phyloP scores from a whole-genome alignment of 2,797 vertebrate genomes.

The Syncerus caffer region DNA sequence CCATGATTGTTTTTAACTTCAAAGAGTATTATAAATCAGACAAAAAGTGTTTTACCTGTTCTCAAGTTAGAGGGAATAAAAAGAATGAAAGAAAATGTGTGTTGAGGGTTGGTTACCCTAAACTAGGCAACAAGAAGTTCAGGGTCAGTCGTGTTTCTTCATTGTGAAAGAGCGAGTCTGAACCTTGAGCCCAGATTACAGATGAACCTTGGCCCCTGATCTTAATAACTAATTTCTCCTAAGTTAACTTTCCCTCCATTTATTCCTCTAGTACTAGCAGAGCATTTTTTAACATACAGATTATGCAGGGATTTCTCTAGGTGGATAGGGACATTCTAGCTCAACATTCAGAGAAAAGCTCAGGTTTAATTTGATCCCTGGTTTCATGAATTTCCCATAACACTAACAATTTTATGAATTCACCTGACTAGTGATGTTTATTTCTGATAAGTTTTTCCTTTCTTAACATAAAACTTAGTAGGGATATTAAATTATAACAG shows the following conservation, averaged over 20 bases:
- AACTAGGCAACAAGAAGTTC: neutral
- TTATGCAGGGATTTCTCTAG: neutral
- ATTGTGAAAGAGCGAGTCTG: slow-evolving; percentile 22
- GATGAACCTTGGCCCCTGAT: slow-evolving; percentile 39
- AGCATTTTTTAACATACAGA: neutral
- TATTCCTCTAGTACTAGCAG: neutral
- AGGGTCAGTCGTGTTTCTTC: neutral
- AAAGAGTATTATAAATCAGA: slow-evolving; percentile 40
- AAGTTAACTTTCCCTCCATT: slow-evolving; percentile 15
- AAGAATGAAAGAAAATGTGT: neutral
- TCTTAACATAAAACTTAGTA: neutral
- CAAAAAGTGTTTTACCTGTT: slow-evolving; percentile 15
- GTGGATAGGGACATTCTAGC: neutral
- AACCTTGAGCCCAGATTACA: slow-evolving; percentile 57
- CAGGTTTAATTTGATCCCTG: neutral
- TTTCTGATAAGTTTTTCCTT: slow-evolving; percentile 31
- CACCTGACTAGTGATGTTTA: neutral
- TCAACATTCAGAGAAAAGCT: slow-evolving; percentile 20
- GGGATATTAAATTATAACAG: neutral
- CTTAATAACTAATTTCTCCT: slow-evolving; percentile 23
- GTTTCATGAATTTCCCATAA: slow-evolving; percentile 7
- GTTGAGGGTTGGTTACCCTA: neutral
- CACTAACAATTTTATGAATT: slow-evolving; percentile 17
- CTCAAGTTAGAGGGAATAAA: neutral
- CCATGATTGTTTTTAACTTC: neutral